A percentile compares a stretch with the other conserved stretches of the same genome.
phyloP scores from a whole-genome alignment of 2,113 vertebrate genomes.

The Copsychus sechellarum region DNA sequence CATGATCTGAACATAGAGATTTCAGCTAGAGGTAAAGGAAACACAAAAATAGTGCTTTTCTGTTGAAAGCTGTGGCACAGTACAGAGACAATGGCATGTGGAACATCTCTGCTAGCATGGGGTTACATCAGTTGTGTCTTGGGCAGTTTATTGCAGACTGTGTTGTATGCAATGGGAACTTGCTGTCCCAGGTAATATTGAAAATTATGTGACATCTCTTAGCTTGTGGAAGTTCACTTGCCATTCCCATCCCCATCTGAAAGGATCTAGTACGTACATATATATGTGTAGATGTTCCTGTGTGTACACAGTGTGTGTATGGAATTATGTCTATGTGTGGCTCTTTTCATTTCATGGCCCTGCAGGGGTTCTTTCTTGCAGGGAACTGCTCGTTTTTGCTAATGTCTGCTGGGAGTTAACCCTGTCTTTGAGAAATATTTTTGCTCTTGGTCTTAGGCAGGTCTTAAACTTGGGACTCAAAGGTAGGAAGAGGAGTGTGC shows the following conservation, averaged over 20 bases:
- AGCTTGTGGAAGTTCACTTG: background rate
- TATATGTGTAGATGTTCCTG: rapidly evolving
- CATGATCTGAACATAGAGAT: background rate
- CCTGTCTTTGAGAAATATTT: background rate
- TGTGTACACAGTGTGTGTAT: background rate
- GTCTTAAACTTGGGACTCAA: background rate
- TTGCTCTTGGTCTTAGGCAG: background rate
- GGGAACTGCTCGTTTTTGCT: rapidly evolving
- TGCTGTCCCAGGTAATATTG: background rate
- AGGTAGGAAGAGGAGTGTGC: background rate
- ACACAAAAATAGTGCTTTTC: background rate
- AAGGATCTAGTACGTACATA: rapidly evolving
- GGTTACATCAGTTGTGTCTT: background rate
- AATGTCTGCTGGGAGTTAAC: background rate
- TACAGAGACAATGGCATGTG: background rate
- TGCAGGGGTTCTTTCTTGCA: background rate
- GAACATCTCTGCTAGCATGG: background rate
- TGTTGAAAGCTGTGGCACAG: background rate
- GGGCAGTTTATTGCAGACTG: background rate
- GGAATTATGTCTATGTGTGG: background rate
- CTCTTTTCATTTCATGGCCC: background rate
- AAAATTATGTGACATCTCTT: background rate
- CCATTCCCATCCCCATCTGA: background rate
- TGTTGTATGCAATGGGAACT: background rate
- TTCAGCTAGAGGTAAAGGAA: background rate